Conservation (phyloP, 2,888 invertebrate species). For the Neelides folsomi region DNA sequence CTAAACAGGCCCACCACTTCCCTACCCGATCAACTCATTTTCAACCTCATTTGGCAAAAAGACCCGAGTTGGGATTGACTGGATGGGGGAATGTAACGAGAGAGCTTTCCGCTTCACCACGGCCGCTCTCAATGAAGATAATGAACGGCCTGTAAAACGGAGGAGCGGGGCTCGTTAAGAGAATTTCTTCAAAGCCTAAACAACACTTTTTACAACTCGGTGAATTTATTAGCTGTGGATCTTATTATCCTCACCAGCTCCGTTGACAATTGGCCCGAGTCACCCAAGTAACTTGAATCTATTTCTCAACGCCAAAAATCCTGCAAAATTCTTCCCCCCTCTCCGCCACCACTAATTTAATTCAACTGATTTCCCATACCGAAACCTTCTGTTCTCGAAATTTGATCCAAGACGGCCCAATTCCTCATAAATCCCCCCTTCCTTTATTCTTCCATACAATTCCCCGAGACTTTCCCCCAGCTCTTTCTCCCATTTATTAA, state of each 20-base stretch:
- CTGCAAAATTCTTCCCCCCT: too few species aligned
- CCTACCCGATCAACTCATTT: constrained; percentile 9
- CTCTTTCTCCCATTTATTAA: too few species aligned
- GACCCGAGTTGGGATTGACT: neutral
- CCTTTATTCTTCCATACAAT: too few species aligned
- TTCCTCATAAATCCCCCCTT: too few species aligned
- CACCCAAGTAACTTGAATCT: neutral
- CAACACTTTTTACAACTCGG: constrained; percentile 23
- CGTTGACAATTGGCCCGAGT: neutral
- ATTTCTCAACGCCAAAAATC: neutral
- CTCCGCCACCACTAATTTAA: too few species aligned
- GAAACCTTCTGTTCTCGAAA: too few species aligned
- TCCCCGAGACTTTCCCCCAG: too few species aligned
- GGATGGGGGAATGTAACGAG: neutral
- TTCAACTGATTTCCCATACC: too few species aligned
- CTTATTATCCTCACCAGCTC: constrained; percentile 17
- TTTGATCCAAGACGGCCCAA: too few species aligned
- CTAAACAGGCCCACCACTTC: neutral
- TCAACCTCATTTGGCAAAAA: constrained; percentile 12
- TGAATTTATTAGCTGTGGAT: constrained; percentile 23
- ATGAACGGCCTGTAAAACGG: constrained; percentile 17
- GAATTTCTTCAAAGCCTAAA: constrained; percentile 16
- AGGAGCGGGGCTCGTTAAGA: constrained; percentile 23
- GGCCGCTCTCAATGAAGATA: constrained; percentile 10
- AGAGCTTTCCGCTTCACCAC: neutral